Evolutionary conservation across 2,888 invertebrate species (phyloP).

Genomic region (Heliconius sara): DNA sequence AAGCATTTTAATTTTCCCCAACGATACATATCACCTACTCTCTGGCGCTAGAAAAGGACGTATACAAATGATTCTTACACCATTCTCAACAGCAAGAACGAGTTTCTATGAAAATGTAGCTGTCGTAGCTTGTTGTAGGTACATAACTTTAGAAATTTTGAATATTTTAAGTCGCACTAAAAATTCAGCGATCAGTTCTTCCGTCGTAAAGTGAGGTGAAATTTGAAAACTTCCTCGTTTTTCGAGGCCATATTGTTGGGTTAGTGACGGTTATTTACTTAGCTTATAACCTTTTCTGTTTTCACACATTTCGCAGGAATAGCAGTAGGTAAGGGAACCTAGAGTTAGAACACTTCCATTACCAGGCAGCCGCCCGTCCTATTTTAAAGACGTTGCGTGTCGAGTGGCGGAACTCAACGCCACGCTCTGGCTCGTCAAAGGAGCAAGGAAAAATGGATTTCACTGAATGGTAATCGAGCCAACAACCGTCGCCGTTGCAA

Average conservation of each 20-base stretch:
- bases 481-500: too few relatives aligned
- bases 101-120: background rate
- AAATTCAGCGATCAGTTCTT: constrained; percentile 31
- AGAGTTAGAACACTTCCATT: background rate
- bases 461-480: too few relatives aligned
- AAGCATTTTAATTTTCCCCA: background rate
- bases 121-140: constrained; percentile 14
- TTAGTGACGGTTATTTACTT: constrained; percentile 8
- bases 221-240: constrained; percentile 25
- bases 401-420: background rate
- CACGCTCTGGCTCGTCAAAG: background rate
- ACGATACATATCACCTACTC: background rate
- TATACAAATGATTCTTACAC: constrained; percentile 15
- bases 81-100: background rate
- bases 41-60: background rate
- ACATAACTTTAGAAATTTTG: constrained; percentile 19
- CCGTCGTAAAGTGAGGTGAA: constrained; percentile 26
- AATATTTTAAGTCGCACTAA: constrained; percentile 26
- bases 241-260: background rate
- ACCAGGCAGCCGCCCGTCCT: background rate
- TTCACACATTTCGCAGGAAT: background rate
- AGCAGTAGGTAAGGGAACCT: background rate
- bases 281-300: background rate
- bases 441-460: too few relatives aligned
- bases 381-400: background rate